A percentile compares a stretch with the other conserved stretches of the same genome.
Evolutionary conservation across 92 coral and sea anemone genomes (phyloP).

Genomic region (Siderastrea siderea): DNA sequence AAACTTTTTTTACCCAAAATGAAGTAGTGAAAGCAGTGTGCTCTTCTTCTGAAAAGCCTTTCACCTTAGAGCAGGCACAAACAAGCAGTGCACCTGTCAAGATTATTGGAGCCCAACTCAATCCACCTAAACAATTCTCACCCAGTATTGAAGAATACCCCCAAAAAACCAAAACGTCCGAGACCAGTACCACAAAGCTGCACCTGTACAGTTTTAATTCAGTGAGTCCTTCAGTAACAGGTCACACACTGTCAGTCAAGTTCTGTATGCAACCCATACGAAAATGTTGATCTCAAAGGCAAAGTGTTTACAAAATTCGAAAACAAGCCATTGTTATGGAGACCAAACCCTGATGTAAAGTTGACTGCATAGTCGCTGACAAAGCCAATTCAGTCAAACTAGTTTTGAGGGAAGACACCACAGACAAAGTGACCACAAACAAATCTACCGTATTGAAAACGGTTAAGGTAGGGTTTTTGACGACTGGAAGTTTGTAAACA

Average conservation of each 20-base stretch:
- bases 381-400: conserved; percentile 50
- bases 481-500: conserved; percentile 43
- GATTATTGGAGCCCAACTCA: too few species aligned
- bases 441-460: conserved; percentile 37
- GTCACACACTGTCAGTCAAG: not conserved
- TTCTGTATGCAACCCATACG: conserved; percentile 53
- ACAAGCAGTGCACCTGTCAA: too few species aligned
- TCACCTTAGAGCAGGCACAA: too few species aligned
- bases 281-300: conserved; percentile 50
- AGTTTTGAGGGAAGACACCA: conserved; percentile 53
- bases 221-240: too few species aligned
- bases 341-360: conserved; percentile 48
- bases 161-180: too few species aligned
- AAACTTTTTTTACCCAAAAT: too few species aligned
- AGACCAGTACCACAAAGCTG: too few species aligned
- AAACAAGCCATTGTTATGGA: conserved; percentile 47
- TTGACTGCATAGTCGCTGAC: conserved; percentile 64
- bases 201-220: too few species aligned
- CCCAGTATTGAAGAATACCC: too few species aligned
- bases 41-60: too few species aligned
- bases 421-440: conserved; percentile 53
- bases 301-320: conserved; percentile 58
- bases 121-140: too few species aligned
- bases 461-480: conserved; percentile 25
- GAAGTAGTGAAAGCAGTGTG: too few species aligned